Conservation (phyloP, 2,113 vertebrate species). For the Promerops cafer region DNA sequence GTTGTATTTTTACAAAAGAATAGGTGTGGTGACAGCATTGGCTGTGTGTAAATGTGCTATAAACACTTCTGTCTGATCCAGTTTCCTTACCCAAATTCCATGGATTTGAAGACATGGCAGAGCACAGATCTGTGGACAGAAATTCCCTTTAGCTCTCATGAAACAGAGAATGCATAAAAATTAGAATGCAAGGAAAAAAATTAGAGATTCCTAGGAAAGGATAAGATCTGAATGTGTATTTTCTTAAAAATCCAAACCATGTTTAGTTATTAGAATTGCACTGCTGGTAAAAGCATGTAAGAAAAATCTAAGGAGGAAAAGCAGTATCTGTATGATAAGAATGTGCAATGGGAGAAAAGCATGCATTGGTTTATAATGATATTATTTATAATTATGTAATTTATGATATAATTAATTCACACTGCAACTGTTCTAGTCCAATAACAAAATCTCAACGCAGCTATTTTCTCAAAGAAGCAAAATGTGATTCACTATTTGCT, state of each 20-base stretch:
- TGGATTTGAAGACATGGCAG: neutral
- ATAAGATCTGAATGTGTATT: neutral
- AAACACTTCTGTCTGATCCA: neutral
- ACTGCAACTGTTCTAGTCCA: neutral
- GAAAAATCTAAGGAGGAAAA: neutral
- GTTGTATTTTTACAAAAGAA: neutral
- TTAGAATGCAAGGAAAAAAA: neutral
- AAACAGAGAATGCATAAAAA: neutral
- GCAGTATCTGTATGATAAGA: neutral
- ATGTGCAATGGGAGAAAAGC: neutral
- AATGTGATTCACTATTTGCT: neutral
- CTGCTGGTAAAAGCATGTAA: neutral
- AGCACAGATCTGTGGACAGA: neutral
- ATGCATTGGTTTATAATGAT: neutral
- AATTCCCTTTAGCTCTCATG: neutral
- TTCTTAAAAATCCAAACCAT: fast-evolving
- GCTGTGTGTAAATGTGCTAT: neutral
- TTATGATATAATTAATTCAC: neutral
- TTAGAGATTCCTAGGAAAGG: neutral
- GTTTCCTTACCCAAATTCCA: neutral
- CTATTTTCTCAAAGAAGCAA: neutral
- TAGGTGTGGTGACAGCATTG: neutral
- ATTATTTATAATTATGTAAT: neutral
- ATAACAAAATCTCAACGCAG: neutral
- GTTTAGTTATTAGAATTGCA: neutral